These are phyloP conservation scores for Grallaria varia DNA, from an alignment of 2,113 vertebrate genomes.

Conservation along the genomic window DNA sequence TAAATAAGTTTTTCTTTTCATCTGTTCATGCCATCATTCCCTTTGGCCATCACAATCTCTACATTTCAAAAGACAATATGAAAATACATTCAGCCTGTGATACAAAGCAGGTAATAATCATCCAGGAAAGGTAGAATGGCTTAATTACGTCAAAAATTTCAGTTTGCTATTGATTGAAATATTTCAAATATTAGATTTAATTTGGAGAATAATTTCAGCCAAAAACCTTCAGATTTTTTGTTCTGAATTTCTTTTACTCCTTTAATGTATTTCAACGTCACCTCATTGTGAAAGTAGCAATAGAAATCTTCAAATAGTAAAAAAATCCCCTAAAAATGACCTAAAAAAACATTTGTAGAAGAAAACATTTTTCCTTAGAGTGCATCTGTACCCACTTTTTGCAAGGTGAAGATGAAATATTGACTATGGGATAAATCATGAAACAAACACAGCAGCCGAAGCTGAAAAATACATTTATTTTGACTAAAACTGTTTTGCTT, in stretches of 20 bases:
- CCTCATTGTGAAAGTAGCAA: not conserved
- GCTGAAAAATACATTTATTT: not conserved
- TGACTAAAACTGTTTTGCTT: not conserved
- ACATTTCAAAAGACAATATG: not conserved
- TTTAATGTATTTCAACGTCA: not conserved
- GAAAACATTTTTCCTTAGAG: not conserved
- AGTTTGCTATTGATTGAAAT: accelerated
- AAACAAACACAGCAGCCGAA: accelerated
- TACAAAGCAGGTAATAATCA: not conserved
- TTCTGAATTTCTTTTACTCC: not conserved
- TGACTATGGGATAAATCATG: not conserved
- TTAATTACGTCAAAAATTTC: not conserved
- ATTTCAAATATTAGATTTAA: not conserved
- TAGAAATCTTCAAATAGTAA: not conserved
- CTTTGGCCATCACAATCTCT: not conserved
- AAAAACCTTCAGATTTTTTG: not conserved
- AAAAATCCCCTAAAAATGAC: not conserved
- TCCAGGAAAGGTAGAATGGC: not conserved
- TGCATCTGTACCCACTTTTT: not conserved
- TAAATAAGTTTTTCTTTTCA: not conserved
- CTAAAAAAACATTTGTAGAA: not conserved
- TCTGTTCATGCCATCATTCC: not conserved
- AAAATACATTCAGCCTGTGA: not conserved
- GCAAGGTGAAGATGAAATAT: not conserved
- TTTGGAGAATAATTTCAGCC: not conserved